phyloP scores from a whole-genome alignment of 2,797 vertebrate species.

The Rhinoraja longicauda region DNA sequence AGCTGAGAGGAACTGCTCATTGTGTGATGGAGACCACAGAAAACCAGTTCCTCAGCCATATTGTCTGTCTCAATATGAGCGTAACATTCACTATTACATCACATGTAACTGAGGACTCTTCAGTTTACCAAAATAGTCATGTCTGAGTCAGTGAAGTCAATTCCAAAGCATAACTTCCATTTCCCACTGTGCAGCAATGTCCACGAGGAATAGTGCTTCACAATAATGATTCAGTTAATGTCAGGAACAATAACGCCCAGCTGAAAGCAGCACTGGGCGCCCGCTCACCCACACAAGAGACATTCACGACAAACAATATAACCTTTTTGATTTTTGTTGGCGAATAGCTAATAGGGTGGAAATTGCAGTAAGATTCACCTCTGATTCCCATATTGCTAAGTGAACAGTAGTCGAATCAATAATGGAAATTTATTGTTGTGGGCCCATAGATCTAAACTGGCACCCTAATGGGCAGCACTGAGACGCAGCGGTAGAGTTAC shows the following conservation, averaged over 20 bases:
- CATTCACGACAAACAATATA: neutral
- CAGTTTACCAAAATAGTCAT: no score
- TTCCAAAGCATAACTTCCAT: neutral
- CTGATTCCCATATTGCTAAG: neutral
- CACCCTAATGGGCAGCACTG: no score
- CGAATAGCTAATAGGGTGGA: neutral
- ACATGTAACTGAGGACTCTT: no score
- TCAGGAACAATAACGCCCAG: neutral
- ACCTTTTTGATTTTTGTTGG: neutral
- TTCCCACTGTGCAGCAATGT: neutral
- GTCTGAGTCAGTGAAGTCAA: neutral
- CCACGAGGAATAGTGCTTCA: neutral
- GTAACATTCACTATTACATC: neutral
- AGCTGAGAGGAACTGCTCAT: neutral
- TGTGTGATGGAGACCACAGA: neutral
- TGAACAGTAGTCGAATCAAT: neutral
- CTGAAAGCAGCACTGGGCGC: neutral
- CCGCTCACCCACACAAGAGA: neutral
- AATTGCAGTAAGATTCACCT: neutral
- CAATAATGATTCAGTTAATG: neutral
- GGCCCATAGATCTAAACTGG: neutral
- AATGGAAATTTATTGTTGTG: neutral
- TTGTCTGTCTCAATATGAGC: neutral
- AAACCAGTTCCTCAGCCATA: neutral
- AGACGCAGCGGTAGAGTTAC: no score